Evolutionary conservation across 2,888 invertebrate genomes (phyloP).

Genomic region (Eugnorisma glareosa): DNA sequence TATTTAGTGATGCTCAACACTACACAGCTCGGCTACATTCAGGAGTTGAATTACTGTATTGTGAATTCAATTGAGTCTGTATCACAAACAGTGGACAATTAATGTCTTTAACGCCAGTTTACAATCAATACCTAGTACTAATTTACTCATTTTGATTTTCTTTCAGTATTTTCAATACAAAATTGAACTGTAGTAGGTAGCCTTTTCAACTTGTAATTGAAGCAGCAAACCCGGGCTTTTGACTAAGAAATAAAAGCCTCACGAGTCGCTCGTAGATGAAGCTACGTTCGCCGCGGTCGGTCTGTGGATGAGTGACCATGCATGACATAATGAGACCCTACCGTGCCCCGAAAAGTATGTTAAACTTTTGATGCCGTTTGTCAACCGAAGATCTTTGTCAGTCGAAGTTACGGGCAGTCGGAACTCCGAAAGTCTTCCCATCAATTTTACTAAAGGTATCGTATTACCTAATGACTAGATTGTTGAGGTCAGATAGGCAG

Average conservation of each 20-base stretch:
- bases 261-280: background rate
- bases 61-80: slow-evolving; percentile 8
- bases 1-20: too few relatives aligned
- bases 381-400: background rate
- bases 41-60: background rate
- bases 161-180: background rate
- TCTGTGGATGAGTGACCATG: background rate
- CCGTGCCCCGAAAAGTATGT: background rate
- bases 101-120: slow-evolving; percentile 5
- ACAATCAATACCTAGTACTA: slow-evolving; percentile 3
- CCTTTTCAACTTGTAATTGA: background rate
- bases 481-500: background rate
- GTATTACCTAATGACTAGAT: background rate
- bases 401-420: background rate
- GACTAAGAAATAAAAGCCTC: background rate
- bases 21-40: background rate
- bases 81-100: background rate
- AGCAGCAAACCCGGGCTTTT: background rate
- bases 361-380: background rate
- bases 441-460: background rate
- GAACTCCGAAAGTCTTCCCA: background rate
- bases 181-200: background rate
- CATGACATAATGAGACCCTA: background rate
- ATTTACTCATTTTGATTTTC: slow-evolving; percentile 1
- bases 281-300: background rate